Conservation (phyloP, 2,888 invertebrate species). For the Neria commutata region DNA sequence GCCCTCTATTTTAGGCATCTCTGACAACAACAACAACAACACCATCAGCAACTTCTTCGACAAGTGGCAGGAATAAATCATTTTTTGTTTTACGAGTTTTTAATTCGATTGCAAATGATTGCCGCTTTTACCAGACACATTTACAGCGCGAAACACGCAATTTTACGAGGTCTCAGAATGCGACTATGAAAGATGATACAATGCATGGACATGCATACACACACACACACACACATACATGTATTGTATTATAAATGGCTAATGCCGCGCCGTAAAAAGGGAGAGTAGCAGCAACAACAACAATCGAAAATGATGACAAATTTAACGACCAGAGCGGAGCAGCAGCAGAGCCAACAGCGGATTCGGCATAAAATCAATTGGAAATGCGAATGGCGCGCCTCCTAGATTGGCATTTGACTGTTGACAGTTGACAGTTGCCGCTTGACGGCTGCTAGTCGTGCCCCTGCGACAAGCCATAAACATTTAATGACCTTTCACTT, state of each 20-base stretch:
- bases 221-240: no score
- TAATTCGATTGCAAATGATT: conserved; percentile 37
- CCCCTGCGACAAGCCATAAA: conserved; percentile 9
- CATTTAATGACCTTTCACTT: conserved; percentile 11
- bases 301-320: not conserved
- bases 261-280: not conserved
- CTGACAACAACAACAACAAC: no score
- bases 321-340: not conserved
- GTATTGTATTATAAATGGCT: no score
- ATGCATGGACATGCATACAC: no score
- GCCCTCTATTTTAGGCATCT: no score
- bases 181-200: no score
- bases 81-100: conserved; percentile 33
- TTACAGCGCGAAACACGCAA: not conserved
- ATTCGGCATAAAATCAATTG: conserved; percentile 19
- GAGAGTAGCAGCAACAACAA: not conserved
- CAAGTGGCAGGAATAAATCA: not conserved
- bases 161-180: not conserved
- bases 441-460: no score
- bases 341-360: not conserved
- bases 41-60: no score
- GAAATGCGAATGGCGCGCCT: conserved; percentile 5
- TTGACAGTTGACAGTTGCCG: no score
- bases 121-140: not conserved
- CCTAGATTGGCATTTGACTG: no score